These are phyloP conservation scores for Drosophila fungiperda DNA, from an alignment of 2,888 invertebrate genomes.

Conservation along the genomic window DNA sequence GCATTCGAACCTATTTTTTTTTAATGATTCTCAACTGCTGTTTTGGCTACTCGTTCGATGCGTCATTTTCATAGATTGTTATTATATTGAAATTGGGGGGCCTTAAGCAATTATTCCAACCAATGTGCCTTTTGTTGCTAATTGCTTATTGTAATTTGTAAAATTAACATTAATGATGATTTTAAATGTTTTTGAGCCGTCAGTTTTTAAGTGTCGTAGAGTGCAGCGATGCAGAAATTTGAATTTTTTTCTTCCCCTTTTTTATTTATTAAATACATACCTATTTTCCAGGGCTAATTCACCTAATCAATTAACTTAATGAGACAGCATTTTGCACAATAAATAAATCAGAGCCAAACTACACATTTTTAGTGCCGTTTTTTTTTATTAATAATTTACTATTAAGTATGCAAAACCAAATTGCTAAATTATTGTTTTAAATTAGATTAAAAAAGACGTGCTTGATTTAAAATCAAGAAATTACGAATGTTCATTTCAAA, in stretches of 20 bases:
- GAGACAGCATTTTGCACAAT: constrained; percentile 29
- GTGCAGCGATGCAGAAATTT: constrained; percentile 55
- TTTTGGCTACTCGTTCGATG: neutral
- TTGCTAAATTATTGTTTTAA: neutral
- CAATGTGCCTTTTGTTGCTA: constrained; percentile 38
- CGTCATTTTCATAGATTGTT: constrained; percentile 24
- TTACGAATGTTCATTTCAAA: neutral
- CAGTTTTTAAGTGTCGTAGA: constrained; percentile 19
- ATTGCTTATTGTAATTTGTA: constrained; percentile 55
- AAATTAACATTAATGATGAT: constrained; percentile 53
- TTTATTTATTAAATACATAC: constrained; percentile 19
- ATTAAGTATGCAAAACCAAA: neutral
- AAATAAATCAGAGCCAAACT: neutral
- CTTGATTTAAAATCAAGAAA: neutral
- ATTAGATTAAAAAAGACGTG: neutral
- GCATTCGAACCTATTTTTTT: constrained; percentile 5
- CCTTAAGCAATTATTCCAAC: constrained; percentile 36
- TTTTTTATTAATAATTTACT: neutral
- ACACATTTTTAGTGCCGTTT: neutral
- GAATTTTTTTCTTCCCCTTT: constrained; percentile 9
- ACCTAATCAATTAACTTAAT: constrained; percentile 33
- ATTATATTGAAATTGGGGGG: constrained; percentile 11
- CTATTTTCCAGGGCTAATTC: constrained; percentile 47
- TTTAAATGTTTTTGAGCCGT: constrained; percentile 15
- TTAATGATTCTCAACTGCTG: constrained; percentile 16